Percentiles rank a stretch among this genome's conserved stretches.
Conservation (phyloP, 2,113 vertebrate genomes). For the Lamprotornis superbus region DNA sequence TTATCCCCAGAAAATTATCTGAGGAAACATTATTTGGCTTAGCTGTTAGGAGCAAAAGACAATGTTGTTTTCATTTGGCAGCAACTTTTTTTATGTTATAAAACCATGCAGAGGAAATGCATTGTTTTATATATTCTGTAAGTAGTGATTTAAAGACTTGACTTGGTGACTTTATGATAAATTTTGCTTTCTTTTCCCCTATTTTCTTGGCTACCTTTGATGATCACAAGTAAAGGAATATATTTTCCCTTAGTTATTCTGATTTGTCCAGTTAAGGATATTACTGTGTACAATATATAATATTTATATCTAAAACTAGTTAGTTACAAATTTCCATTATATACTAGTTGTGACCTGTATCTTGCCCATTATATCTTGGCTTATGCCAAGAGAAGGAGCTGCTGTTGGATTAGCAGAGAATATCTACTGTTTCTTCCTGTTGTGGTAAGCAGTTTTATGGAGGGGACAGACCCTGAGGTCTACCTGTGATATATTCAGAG, state of each 20-base stretch:
- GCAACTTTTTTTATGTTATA: constrained; percentile 1
- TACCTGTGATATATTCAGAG: background rate
- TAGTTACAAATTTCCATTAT: background rate
- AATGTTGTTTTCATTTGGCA: constrained; percentile 64
- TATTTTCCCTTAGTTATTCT: background rate
- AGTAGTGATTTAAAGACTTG: background rate
- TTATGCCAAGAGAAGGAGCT: background rate
- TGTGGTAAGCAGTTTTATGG: background rate
- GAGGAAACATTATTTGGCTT: constrained; percentile 67
- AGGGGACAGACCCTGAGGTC: background rate
- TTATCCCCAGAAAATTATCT: constrained; percentile 73
- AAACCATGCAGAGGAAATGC: background rate
- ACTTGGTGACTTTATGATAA: background rate
- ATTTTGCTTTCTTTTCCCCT: background rate
- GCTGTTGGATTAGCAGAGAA: background rate
- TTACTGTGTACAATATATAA: background rate
- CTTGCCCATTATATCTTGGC: background rate
- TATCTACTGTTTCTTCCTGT: background rate
- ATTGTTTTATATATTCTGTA: background rate
- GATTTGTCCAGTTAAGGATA: background rate
- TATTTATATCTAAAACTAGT: background rate
- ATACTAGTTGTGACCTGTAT: background rate
- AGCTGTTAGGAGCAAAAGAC: constrained; percentile 55
- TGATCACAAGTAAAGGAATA: background rate
- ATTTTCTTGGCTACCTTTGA: background rate